Evolutionary conservation across 2,888 invertebrate species (phyloP), one percentile per base, ranked within the genome.

Genomic region (Archips xylosteana): DNA sequence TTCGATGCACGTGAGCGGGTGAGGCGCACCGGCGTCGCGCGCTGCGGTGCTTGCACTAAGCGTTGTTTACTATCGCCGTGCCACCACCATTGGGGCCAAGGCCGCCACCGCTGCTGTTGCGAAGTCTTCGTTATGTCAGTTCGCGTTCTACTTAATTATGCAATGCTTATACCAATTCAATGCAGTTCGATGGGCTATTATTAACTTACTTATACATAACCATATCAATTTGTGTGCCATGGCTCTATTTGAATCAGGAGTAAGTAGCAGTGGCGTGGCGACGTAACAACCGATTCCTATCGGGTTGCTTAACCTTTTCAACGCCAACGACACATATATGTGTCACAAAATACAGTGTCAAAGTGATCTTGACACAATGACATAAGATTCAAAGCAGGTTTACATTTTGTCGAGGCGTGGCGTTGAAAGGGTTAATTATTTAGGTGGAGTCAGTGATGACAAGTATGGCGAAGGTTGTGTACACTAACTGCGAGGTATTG

Each of bases 71-170:
- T 76, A 76, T 75, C 76, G 70, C 79, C 69, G 34, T 51, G 69
- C 64, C 76, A 78, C 66, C 82, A 83, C 83, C 86, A 90, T 89
- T 84, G 87, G 83, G 91, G 93, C 91, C 92, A 92, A 92, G 92
- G 92, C 90, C 89, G 83, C 75, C 83, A 81, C 78, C 79, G 79
- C 83, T 57, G 57, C 57, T 57, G 85, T 92, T 93, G 92, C 92
- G 90, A 90, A 91, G 91, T 84, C 84, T 85, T 87, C 87, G 92
- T 94, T 94, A 94, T 93, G 94, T 94, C 94, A 94, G 93, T 85
- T 82, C 82, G 89, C 90, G 93, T 93, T 92, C 94, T 88, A 93
- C 91, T 94, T 94, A 91, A 90, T 94, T 94, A 92, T 92, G 94
- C 92, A 94, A 94, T 85, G 84, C 83, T 86, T 85, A 69, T 65